phyloP scores from a whole-genome alignment of 2,113 vertebrate species.

The Dromas ardeola region DNA sequence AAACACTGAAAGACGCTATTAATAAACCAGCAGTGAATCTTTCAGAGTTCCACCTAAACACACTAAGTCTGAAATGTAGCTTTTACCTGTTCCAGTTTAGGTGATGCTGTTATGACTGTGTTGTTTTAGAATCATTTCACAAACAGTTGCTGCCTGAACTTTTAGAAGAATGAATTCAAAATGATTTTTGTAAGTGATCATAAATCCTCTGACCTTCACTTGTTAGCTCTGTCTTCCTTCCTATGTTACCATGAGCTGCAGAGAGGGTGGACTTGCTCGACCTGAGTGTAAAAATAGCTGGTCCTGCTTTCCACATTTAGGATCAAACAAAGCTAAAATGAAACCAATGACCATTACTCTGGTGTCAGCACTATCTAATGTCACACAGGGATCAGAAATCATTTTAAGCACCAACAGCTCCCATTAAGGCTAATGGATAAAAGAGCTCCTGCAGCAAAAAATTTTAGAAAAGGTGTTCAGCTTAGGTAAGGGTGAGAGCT shows the following conservation, averaged over 20 bases:
- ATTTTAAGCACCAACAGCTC: neutral
- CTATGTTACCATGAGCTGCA: neutral
- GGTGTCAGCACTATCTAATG: neutral
- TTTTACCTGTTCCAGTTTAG: neutral
- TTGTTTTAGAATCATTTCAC: neutral
- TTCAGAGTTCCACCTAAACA: neutral
- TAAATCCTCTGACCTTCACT: neutral
- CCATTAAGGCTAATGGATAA: neutral
- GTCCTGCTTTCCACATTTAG: neutral
- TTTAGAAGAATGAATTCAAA: neutral
- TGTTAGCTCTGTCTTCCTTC: neutral
- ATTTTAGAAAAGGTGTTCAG: neutral
- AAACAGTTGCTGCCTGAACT: neutral
- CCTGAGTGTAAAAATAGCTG: neutral
- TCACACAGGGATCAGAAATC: neutral
- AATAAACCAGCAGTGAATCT: neutral
- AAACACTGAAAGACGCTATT: neutral
- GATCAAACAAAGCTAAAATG: neutral
- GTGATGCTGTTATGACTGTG: neutral
- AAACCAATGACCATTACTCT: neutral
- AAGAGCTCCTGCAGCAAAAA: neutral
- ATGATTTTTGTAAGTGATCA: neutral
- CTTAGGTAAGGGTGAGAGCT: neutral
- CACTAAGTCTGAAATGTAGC: neutral
- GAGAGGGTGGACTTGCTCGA: neutral